Conservation (phyloP, 1,140 invertebrate species). For the Ditylenchus dipsaci region DNA sequence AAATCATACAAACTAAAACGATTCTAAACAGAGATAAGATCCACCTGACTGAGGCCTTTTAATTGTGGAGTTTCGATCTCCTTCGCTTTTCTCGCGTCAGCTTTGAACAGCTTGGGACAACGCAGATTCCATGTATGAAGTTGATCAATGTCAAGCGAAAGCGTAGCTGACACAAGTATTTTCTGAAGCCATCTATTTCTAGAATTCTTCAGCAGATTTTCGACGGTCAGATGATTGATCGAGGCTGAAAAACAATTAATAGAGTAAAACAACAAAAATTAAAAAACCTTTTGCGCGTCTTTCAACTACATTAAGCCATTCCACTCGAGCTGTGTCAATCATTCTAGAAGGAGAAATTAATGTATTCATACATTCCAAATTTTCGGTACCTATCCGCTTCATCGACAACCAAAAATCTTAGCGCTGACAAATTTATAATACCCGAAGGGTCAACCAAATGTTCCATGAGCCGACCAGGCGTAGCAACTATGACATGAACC, state of each 20-base stretch:
- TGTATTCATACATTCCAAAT: no score
- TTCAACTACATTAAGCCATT: conserved; percentile 42
- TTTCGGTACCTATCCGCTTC: conserved; percentile 34
- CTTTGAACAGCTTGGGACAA: conserved; percentile 83
- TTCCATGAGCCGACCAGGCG: conserved; percentile 42
- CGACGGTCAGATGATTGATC: conserved; percentile 17
- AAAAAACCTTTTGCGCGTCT: conserved; percentile 35
- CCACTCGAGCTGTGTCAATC: conserved; percentile 32
- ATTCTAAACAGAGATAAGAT: no score
- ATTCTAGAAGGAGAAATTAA: conserved; percentile 12
- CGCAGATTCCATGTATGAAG: conserved; percentile 79
- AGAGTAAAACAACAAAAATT: not conserved
- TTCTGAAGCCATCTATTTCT: conserved; percentile 70
- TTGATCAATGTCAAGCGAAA: conserved; percentile 87
- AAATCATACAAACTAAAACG: no score
- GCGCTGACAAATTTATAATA: conserved; percentile 25
- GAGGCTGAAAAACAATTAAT: not conserved
- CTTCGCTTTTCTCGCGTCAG: conserved; percentile 49
- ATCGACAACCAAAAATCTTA: conserved; percentile 40
- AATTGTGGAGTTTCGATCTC: conserved; percentile 1
- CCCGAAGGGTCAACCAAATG: conserved; percentile 34
- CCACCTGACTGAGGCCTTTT: not conserved
- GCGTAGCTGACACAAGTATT: conserved; percentile 86
- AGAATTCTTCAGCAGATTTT: conserved; percentile 10
- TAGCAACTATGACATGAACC: conserved; percentile 39